Percentiles rank a stretch among this genome's conserved stretches.
Evolutionary conservation across 2,113 vertebrate genomes (phyloP).

Genomic region (Mus spicilegus): DNA sequence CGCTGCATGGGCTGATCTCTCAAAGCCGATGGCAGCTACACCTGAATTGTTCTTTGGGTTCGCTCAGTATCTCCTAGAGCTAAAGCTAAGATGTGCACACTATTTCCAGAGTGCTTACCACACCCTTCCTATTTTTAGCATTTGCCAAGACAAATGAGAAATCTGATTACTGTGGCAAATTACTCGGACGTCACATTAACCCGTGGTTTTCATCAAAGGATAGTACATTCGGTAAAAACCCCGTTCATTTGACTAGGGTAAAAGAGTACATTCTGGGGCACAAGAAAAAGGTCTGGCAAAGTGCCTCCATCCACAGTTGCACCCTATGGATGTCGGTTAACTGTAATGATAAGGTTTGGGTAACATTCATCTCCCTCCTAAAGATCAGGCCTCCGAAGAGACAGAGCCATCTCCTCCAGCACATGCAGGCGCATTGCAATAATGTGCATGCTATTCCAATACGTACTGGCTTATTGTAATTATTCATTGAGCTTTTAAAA

Average conservation of each 20-base stretch:
- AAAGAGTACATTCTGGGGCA: background rate
- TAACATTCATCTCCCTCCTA: background rate
- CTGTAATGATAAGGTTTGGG: background rate
- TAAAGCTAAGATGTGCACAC: slow-evolving; percentile 9
- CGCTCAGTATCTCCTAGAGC: slow-evolving; percentile 54
- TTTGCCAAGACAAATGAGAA: slow-evolving; percentile 50
- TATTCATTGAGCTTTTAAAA: background rate
- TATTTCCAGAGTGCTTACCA: slow-evolving; percentile 24
- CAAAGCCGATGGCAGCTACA: slow-evolving; percentile 58
- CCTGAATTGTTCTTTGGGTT: background rate
- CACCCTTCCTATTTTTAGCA: slow-evolving; percentile 38
- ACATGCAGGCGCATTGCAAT: background rate
- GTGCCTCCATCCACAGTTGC: background rate
- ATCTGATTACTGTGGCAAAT: slow-evolving; percentile 55
- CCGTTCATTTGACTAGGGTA: background rate
- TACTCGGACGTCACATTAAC: background rate
- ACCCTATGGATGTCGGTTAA: background rate
- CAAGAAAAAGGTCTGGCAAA: background rate
- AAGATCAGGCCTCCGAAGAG: background rate
- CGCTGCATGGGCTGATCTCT: slow-evolving; percentile 51
- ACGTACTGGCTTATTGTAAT: background rate
- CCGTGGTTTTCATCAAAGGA: slow-evolving; percentile 42
- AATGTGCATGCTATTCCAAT: background rate
- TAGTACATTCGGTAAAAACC: background rate
- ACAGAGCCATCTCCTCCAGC: background rate